Evolutionary conservation across 2,113 vertebrate species (phyloP).

Genomic region (Pituophis catenifer): DNA sequence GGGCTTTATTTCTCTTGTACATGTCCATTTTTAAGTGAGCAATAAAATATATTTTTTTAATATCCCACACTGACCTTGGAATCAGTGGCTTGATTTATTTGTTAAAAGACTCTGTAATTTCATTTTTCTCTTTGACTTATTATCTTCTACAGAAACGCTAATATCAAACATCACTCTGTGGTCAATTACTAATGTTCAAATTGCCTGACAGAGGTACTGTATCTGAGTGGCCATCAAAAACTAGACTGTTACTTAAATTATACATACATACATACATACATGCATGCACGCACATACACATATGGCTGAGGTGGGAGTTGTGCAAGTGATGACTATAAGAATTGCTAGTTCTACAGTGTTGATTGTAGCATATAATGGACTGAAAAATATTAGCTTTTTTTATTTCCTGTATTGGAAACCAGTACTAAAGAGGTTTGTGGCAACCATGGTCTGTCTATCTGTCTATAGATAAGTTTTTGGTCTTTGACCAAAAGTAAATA

Average conservation of each 20-base stretch:
- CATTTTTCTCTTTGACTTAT: constrained; percentile 12
- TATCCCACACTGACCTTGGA: not conserved
- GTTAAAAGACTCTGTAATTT: constrained; percentile 22
- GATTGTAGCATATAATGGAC: not conserved
- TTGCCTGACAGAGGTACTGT: not conserved
- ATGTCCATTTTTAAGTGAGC: constrained; percentile 21
- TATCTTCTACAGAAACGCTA: constrained; percentile 10
- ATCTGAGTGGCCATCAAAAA: not conserved
- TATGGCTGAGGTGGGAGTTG: not conserved
- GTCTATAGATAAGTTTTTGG: not conserved
- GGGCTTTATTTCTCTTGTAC: constrained; percentile 8
- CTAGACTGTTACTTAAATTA: not conserved
- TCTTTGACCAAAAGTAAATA: not conserved
- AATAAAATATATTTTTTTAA: not conserved
- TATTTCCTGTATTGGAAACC: not conserved
- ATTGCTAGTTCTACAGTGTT: not conserved
- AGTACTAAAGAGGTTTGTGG: not conserved
- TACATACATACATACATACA: too few species aligned
- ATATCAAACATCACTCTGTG: constrained; percentile 13
- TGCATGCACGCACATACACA: too few species aligned
- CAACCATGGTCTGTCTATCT: not conserved
- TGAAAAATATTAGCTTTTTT: not conserved
- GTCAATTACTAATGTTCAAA: constrained; percentile 23
- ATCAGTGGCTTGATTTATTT: not conserved
- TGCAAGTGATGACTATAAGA: not conserved